Conservation (phyloP, 2,888 invertebrate genomes). For the Drosophila austrosaltans region DNA sequence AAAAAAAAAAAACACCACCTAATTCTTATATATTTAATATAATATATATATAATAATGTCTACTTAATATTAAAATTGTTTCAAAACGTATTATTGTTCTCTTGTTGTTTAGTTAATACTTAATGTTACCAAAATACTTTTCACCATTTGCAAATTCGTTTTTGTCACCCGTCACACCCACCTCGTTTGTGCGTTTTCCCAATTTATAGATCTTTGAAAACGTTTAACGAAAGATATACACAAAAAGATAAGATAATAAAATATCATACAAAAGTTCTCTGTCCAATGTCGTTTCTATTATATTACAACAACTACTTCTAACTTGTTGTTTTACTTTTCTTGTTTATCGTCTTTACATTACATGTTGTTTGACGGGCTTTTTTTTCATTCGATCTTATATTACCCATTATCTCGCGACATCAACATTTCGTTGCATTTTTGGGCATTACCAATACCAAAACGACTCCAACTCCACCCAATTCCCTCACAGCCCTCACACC, state of each 20-base stretch:
- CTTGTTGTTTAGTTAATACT: conserved; percentile 56
- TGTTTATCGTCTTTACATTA: neutral
- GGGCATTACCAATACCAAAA: too few relatives aligned
- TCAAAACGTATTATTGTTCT: conserved; percentile 61
- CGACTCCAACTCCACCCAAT: too few relatives aligned
- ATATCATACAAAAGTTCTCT: conserved; percentile 38
- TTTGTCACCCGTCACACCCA: neutral
- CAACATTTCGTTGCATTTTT: too few relatives aligned
- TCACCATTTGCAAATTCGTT: neutral
- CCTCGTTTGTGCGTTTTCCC: neutral
- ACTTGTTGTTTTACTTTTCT: conserved; percentile 55
- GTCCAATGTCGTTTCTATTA: conserved; percentile 58
- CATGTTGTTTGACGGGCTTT: neutral
- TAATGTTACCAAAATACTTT: neutral
- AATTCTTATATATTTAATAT: conserved; percentile 36
- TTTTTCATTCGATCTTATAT: neutral
- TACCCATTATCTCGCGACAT: too few relatives aligned
- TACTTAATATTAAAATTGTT: conserved; percentile 30
- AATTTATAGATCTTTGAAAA: neutral
- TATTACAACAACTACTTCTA: conserved; percentile 27
- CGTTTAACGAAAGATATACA: neutral
- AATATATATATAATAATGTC: conserved; percentile 6
- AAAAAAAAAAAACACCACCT: conserved; percentile 45
- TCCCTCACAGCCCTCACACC: too few relatives aligned
- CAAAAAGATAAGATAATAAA: conserved; percentile 36